These are phyloP conservation scores for Stomatorhinus walkeri DNA, from an alignment of 2,797 vertebrate genomes.

Conservation along the genomic window DNA sequence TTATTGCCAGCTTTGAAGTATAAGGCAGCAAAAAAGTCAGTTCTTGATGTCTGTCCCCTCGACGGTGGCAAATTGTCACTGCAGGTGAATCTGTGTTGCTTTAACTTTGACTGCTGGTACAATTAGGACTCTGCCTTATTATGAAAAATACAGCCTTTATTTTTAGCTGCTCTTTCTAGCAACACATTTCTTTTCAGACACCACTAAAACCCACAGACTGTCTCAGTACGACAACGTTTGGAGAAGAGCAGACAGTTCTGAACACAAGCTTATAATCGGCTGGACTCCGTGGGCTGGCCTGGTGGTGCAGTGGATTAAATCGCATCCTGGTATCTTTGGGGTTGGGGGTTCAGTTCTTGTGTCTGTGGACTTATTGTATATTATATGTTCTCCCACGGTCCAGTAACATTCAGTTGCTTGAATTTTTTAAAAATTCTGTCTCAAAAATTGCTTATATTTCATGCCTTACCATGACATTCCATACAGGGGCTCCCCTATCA, in stretches of 20 bases:
- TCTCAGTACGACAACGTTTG: not conserved
- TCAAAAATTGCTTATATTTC: not conserved
- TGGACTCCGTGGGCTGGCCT: not conserved
- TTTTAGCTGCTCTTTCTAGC: not conserved
- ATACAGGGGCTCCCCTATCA: not conserved
- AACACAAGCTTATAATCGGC: not conserved
- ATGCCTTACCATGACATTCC: not conserved
- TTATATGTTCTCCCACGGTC: not conserved
- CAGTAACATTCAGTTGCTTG: not conserved
- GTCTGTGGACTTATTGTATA: not conserved
- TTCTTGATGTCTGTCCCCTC: not conserved
- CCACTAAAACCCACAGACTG: not conserved
- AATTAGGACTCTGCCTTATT: not conserved
- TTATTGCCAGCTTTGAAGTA: not conserved
- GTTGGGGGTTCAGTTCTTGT: not conserved
- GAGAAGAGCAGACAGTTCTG: not conserved
- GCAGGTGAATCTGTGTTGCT: not conserved
- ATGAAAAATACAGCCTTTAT: not conserved
- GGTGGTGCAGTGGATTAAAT: not conserved
- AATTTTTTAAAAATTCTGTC: not conserved
- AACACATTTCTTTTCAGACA: not conserved
- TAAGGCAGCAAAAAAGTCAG: not conserved
- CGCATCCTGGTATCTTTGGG: not conserved
- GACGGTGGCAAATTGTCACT: not conserved
- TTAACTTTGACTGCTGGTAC: not conserved